phyloP scores from a whole-genome alignment of 1,140 invertebrate species.

The Glomeris maerens region DNA sequence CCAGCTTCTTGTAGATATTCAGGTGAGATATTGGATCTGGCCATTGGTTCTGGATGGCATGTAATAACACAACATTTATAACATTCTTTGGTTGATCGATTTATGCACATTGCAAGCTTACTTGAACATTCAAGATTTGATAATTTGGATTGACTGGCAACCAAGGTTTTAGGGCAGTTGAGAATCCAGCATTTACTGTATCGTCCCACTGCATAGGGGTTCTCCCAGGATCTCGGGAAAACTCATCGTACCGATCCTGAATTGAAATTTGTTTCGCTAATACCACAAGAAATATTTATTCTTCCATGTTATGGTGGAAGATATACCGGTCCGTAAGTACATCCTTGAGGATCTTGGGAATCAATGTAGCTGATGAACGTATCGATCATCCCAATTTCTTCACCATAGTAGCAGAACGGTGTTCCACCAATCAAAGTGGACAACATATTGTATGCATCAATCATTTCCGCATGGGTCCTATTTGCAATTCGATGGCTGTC shows the following conservation, averaged over 20 bases:
- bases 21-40: conserved; percentile 23
- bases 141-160: conserved; percentile 45
- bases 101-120: conserved; percentile 12
- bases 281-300: not conserved
- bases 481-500: conserved; percentile 18
- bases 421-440: conserved; percentile 41
- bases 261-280: not conserved
- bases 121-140: conserved; percentile 24
- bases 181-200: conserved; percentile 39
- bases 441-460: conserved; percentile 27
- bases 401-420: conserved; percentile 49
- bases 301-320: not conserved
- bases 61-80: conserved; percentile 5
- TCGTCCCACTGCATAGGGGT: conserved; percentile 62
- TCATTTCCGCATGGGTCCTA: conserved; percentile 18
- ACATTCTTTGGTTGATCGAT: conserved; percentile 5
- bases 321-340: conserved; percentile 8
- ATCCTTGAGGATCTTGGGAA: conserved; percentile 11
- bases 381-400: conserved; percentile 34
- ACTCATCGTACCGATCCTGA: conserved; percentile 15
- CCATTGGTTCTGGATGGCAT: conserved; percentile 15
- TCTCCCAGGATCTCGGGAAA: conserved; percentile 46
- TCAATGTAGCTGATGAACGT: conserved; percentile 16
- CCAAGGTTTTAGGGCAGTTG: conserved; percentile 41
- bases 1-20: conserved; percentile 24